phyloP scores from a whole-genome alignment of 2,797 vertebrate species.

The Schizopygopsis malacanthus region DNA sequence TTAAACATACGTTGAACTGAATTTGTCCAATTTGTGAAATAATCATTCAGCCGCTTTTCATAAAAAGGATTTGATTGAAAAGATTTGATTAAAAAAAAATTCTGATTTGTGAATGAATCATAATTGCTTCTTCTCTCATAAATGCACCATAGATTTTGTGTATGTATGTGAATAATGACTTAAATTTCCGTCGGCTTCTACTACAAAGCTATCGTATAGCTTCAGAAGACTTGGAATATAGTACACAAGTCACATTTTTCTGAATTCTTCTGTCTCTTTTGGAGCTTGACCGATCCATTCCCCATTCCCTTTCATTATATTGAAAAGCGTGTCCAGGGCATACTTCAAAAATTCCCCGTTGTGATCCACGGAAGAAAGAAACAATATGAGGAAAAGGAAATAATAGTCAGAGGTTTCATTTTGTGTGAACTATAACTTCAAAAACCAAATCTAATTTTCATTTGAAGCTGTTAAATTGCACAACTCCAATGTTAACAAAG shows the following conservation, averaged over 20 bases:
- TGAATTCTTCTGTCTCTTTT: neutral
- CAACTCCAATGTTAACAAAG: neutral
- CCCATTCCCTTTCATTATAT: slow-evolving; percentile 2
- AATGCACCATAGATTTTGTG: neutral
- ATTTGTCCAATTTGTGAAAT: neutral
- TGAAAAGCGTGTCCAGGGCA: neutral
- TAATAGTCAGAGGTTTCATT: neutral
- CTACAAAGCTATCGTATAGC: neutral
- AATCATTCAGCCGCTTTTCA: neutral
- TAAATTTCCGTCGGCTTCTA: neutral
- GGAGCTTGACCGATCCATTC: slow-evolving; percentile 11
- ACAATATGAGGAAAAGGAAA: slow-evolving; percentile 1
- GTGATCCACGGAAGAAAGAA: neutral
- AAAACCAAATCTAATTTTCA: neutral
- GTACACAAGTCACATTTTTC: neutral
- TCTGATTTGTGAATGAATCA: too few relatives aligned
- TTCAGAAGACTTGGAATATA: slow-evolving; percentile 10
- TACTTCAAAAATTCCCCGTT: neutral
- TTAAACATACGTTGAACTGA: neutral
- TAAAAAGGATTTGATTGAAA: neutral
- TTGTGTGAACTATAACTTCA: neutral
- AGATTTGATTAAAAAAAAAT: too few relatives aligned
- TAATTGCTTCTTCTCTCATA: neutral
- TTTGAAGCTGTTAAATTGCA: neutral
- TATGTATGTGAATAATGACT: neutral